Evolutionary conservation across 1,140 invertebrate species (phyloP), one percentile per base, ranked within the genome.

Genomic region (Drosophila pseudoananassae): DNA sequence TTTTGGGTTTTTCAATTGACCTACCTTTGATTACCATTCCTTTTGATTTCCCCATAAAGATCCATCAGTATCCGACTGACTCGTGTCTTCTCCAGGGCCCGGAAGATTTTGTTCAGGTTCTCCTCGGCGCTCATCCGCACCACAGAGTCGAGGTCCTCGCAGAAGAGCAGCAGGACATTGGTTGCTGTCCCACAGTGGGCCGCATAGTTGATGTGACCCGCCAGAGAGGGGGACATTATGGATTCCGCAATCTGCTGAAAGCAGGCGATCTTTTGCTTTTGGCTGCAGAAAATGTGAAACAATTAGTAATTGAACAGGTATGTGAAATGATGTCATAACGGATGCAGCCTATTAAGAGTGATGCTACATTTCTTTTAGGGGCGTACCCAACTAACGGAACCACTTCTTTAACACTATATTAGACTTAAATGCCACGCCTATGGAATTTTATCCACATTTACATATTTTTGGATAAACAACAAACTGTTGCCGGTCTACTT

Each of bases 21-120:
- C 38, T 57, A 92, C 91, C 88, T 66, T 49, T 92, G 83, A 53
- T 92, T 92, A 3, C 95, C 95, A 92, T 96, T 96, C 78, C 95
- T 95, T 85, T 96, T 96, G 29, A 97, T 96, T 92, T 96, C 96
- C 76, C 96, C 95, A 84, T 96, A 96, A n/a, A 97, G 91, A 89
- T 96, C 96, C 75, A 96, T 94, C 77, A 96, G 94, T 51, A 97
- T 93, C 79, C 96, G 94, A 14, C 94, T 93, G 9, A 96, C 92
- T 25, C 93, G 94, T n/a, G 77, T 82, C 66, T 78, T 84, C 25
- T 88, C 90, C 60, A 91, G 84, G 91, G 96, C 95, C 92, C 95
- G 94, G 78, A 96, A 96, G 58, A 96, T 95, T 92, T 94, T 94
- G 83, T 96, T 97, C 0, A 97, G 92, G 85, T 95, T 96, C 92